These are phyloP conservation scores for Neocrepidodera transversa DNA, from an alignment of 2,888 invertebrate species.

Conservation along the genomic window DNA sequence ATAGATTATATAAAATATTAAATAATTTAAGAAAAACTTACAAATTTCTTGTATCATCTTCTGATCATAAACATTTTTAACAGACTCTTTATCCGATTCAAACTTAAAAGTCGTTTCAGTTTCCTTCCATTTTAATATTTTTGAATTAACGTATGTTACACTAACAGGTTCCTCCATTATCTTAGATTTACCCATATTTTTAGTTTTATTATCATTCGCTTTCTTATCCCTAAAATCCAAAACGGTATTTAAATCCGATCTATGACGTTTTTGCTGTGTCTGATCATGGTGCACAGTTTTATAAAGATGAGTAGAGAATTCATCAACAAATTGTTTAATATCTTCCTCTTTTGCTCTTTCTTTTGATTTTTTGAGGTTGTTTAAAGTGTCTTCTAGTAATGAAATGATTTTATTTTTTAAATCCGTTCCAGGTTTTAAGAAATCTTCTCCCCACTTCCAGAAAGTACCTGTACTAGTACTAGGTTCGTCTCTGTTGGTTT, in stretches of 20 bases:
- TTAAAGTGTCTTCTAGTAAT: constrained; percentile 49
- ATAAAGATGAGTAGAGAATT: constrained; percentile 25
- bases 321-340: constrained; percentile 23
- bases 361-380: constrained; percentile 40
- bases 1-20: no score
- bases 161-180: constrained; percentile 33
- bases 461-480: constrained; percentile 26
- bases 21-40: constrained; percentile 29
- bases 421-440: constrained; percentile 54
- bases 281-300: constrained; percentile 27
- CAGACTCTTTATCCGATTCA: constrained; percentile 38
- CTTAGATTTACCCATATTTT: not conserved
- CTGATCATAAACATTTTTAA: constrained; percentile 13
- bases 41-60: constrained; percentile 22
- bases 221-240: not conserved
- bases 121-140: constrained; percentile 49
- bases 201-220: not conserved
- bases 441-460: constrained; percentile 56
- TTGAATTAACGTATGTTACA: constrained; percentile 51
- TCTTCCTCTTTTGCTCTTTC: constrained; percentile 34
- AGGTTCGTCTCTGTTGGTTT: not conserved
- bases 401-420: constrained; percentile 53
- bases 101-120: constrained; percentile 43
- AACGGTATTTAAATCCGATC: not conserved
- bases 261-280: constrained; percentile 4